Base-by-base conservation (phyloP, 2,888 invertebrate genomes). In the Chloroclysta siterata region DNA sequence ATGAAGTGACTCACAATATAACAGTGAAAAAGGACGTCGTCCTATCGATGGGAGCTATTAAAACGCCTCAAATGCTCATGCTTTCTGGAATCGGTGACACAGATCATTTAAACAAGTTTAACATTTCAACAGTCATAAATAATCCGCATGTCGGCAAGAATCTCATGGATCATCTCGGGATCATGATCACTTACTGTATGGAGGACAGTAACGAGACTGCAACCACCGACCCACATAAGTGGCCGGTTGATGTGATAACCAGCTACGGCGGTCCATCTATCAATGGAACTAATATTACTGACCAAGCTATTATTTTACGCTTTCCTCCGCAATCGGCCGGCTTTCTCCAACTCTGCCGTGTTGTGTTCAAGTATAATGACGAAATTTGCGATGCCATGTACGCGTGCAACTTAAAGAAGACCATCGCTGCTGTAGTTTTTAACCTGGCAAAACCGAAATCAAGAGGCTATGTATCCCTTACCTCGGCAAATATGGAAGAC, bases 61-160 rank as follows among this genome's bases (percentile, higher is more conserved):
- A 73, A 28, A 72, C 76, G 5, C 79, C 86, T 0, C 72, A 81
- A 53, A 44, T 85, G 0, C 65, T 85, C 2, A 78, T 81, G 81
- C 62, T 79, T 3, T 83, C 86, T 2, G 85, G 85, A 0, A 72
- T 86, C 8, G 85, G 86, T 3, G 79, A 81, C 2, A 61, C 63
- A 5, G 55, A 70, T 10, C 72, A 77, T 3, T 71, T 86, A 2
- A 57, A 69, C 2, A 61, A 70, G 0, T 46, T 73, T 0, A 71
- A 69, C 13, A 83, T 85, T 1, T 0, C 22, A 33, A 4, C 64
- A 0, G 74, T 82, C 0, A 33, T 75, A 0, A 14, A 61, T 14
- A 65, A 62, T 14, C 17, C 54, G 41, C 50, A 65, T 6, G 71
- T 71, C 7, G 71, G 71, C 0, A 39, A 67, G 4, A 33, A 77